A percentile compares a stretch with the other conserved stretches of the same genome.
Conservation (phyloP, 2,888 invertebrate species). For the Euproctis similis region DNA sequence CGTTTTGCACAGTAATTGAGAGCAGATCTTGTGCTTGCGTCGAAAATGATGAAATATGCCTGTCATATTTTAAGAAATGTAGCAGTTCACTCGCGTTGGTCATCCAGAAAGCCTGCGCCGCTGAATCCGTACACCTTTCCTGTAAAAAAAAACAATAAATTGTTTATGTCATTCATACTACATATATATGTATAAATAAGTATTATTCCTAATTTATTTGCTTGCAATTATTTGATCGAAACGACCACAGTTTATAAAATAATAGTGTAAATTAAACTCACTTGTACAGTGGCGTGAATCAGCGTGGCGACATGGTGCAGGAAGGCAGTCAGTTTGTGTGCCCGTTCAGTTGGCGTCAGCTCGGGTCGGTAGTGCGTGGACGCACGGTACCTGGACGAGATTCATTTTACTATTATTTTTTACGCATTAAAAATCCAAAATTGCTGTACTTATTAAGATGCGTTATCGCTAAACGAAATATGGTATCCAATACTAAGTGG, state of each 20-base stretch:
- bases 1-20: slow-evolving; percentile 94
- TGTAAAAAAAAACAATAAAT: no score
- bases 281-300: slow-evolving; percentile 89
- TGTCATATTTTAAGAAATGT: slow-evolving; percentile 96
- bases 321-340: slow-evolving; percentile 91
- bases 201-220: no score
- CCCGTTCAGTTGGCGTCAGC: slow-evolving; percentile 92
- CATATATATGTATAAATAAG: no score
- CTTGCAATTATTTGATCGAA: no score
- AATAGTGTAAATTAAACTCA: slow-evolving; percentile 37
- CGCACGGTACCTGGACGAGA: slow-evolving; percentile 87
- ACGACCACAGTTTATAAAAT: not conserved
- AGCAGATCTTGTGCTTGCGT: slow-evolving; percentile 94
- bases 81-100: slow-evolving; percentile 97
- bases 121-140: slow-evolving; percentile 90
- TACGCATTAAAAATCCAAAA: no score
- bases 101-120: slow-evolving; percentile 95
- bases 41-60: slow-evolving; percentile 94
- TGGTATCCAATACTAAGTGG: no score
- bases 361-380: slow-evolving; percentile 96
- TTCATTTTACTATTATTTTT: no score
- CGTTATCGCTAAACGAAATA: no score
- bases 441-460: no score
- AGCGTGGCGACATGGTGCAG: slow-evolving; percentile 93
- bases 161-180: no score